Conservation (phyloP, 2,888 invertebrate species). For the Sepiola atlantica region DNA sequence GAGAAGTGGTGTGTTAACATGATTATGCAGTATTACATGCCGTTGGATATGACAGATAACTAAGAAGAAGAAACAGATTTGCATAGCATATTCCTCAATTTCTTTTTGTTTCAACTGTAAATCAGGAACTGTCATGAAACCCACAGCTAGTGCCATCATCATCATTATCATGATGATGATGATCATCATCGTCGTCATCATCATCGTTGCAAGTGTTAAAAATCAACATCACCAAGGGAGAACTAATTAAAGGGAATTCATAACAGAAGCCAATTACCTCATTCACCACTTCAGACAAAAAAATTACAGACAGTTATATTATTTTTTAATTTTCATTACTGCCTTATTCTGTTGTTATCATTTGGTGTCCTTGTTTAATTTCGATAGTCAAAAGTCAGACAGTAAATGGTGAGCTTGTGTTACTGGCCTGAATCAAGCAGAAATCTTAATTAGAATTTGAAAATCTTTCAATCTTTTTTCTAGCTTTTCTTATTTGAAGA, state of each 20-base stretch:
- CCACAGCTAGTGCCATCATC: neutral
- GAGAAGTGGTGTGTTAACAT: too few relatives aligned
- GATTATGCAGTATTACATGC: too few relatives aligned
- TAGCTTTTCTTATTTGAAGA: neutral
- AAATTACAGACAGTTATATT: neutral
- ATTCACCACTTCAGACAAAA: conserved; percentile 1
- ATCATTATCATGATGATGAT: too few relatives aligned
- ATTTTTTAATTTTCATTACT: neutral
- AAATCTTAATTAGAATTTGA: neutral
- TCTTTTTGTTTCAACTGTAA: neutral
- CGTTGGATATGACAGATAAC: too few relatives aligned
- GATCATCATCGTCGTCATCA: too few relatives aligned
- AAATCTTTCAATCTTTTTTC: neutral
- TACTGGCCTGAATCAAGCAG: neutral
- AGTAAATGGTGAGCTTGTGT: neutral
- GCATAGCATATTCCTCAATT: too few relatives aligned
- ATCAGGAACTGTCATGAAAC: neutral
- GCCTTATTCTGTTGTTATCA: neutral
- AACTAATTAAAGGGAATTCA: neutral
- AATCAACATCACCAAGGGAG: neutral
- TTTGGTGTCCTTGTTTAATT: neutral
- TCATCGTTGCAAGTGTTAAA: neutral
- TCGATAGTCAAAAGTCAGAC: neutral
- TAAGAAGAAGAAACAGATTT: too few relatives aligned
- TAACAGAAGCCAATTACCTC: neutral